phyloP scores from a whole-genome alignment of 2,113 vertebrate species.

The human region GRCh38 chr9:22790001-22790500 shows the following conservation, averaged over 20 bases:
- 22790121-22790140: neutral
- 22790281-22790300: neutral
- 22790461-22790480: neutral
- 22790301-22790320: neutral
- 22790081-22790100: neutral
- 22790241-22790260: neutral
- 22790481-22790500: too few relatives aligned
- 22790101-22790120: neutral
- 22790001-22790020: neutral
- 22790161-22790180: neutral
- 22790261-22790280: neutral
- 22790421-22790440: neutral
- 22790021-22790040: neutral
- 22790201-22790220: neutral
- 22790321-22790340: neutral
- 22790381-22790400: neutral
- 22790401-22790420: neutral
- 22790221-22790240: neutral
- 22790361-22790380: neutral
- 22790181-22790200: neutral
- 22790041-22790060: neutral
- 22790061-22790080: neutral
- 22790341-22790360: neutral
- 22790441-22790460: neutral
- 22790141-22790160: neutral